A percentile compares a stretch with the other conserved stretches of the same genome.
These are phyloP conservation scores for Oryzias celebensis DNA, from an alignment of 2,113 vertebrate genomes.

Conservation along the genomic window DNA sequence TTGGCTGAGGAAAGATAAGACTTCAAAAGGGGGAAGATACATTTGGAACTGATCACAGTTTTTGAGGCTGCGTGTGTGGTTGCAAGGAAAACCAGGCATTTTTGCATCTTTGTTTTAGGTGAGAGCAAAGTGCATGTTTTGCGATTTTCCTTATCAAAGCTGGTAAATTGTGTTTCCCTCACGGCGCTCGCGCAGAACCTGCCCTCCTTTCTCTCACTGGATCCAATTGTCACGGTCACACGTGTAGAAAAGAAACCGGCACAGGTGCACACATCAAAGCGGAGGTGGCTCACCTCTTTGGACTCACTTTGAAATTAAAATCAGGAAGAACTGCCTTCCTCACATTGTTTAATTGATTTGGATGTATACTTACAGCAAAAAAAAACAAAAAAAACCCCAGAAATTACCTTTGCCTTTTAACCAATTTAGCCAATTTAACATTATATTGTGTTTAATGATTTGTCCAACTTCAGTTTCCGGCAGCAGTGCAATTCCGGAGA, in stretches of 20 bases:
- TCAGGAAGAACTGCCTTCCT: conserved; percentile 22
- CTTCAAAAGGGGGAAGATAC: conserved; percentile 71
- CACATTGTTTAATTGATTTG: conserved; percentile 29
- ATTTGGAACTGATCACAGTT: conserved; percentile 52
- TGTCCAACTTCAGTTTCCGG: conserved; percentile 66
- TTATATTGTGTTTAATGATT: conserved; percentile 69
- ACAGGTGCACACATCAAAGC: conserved; percentile 49
- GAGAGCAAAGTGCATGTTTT: conserved; percentile 46
- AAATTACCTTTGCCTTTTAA: conserved; percentile 27
- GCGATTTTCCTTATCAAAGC: conserved; percentile 58
- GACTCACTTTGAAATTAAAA: conserved; percentile 40
- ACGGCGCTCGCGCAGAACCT: conserved; percentile 44
- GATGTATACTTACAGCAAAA: conserved; percentile 15
- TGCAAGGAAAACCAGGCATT: conserved; percentile 39
- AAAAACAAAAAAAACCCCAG: too few relatives aligned
- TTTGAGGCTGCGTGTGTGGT: conserved; percentile 11
- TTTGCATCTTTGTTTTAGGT: conserved; percentile 56
- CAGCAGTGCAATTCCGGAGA: conserved; percentile 23
- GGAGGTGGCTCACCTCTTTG: conserved; percentile 31
- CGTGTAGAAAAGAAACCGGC: background rate
- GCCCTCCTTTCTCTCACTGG: conserved; percentile 42
- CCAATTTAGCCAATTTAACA: conserved; percentile 71
- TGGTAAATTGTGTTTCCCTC: conserved; percentile 62
- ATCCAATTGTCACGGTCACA: conserved; percentile 48
- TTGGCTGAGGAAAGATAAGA: conserved; percentile 67